Base-by-base conservation (phyloP, 2,888 invertebrate species). In the Ophion costatus region DNA sequence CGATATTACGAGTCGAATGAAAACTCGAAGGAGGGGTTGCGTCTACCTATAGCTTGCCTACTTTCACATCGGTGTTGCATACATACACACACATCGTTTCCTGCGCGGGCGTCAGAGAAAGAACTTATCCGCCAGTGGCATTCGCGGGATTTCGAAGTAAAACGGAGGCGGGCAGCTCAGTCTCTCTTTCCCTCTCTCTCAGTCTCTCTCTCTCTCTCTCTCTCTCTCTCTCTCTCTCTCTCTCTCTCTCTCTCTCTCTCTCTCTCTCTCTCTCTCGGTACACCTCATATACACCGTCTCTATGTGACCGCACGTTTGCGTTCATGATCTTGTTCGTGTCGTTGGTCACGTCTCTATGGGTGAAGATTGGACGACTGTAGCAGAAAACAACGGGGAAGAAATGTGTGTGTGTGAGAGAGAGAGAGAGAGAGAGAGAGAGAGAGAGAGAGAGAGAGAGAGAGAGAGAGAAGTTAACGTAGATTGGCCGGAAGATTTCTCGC, bases 61-160 rank as follows among this genome's bases (percentile, higher is more conserved):
- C 75, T 69, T 69, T 22, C 77, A 71, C n/a, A 22, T 20, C 38
- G 61, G 33, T 17, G 11, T 29, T 56, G 24, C 66, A 59, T 63
- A 64, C 64, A 77, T 76, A 38, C 11, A 63, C 51, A 38, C 61
- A 74, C 45, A 80, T 79, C 83, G 81, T 83, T 63, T 69, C 45
- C 79, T 77, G 76, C 57, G 70, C 76, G 76, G 66, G 76, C 66
- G 66, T 38, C 70, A 51, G 70, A 77, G 67, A 51, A 83, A 84
- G 69, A 87, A 82, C 79, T 90, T 90, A 86, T 88, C 88, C 85
- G 87, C 88, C 87, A 88, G 88, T 89, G 89, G 88, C 88, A 88
- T 86, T 84, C 73, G 87, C 81, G 76, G 73, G 74, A 78, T 81
- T 84, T 73, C 63, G 77, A 74, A 61, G 59, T 38, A 74, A 80